These are phyloP conservation scores for Artibeus jamaicensis DNA, from an alignment of 2,797 vertebrate species.

Conservation along the genomic window DNA sequence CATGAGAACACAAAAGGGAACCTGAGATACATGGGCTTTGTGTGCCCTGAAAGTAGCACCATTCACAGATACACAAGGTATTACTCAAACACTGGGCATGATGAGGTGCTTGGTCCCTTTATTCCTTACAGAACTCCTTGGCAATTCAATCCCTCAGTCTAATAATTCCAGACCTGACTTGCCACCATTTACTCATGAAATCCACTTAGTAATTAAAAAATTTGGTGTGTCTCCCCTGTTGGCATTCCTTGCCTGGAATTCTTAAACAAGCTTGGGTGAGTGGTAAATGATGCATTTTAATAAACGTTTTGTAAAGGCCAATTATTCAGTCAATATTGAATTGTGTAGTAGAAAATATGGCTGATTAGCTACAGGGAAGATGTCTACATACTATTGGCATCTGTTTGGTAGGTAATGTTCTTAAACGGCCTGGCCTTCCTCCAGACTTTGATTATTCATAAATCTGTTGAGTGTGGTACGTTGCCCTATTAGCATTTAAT, in stretches of 20 bases:
- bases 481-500: conserved; percentile 89
- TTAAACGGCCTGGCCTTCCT: conserved; percentile 86
- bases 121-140: background rate
- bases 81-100: background rate
- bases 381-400: conserved; percentile 64
- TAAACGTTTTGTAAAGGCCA: conserved; percentile 80
- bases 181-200: conserved; percentile 17
- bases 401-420: conserved; percentile 84
- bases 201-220: conserved; percentile 28
- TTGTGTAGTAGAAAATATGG: conserved; percentile 77
- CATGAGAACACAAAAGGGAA: background rate
- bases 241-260: conserved; percentile 21
- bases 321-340: conserved; percentile 82
- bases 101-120: background rate
- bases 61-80: background rate
- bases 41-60: background rate
- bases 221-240: background rate
- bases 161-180: background rate
- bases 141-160: background rate
- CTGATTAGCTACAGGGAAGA: conserved; percentile 73
- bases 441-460: conserved; percentile 93
- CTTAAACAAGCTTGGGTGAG: conserved; percentile 11
- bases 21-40: background rate
- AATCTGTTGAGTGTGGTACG: conserved; percentile 87
- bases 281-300: conserved; percentile 71